Evolutionary conservation across 2,888 invertebrate species (phyloP).

Genomic region (Pandemis heparana): DNA sequence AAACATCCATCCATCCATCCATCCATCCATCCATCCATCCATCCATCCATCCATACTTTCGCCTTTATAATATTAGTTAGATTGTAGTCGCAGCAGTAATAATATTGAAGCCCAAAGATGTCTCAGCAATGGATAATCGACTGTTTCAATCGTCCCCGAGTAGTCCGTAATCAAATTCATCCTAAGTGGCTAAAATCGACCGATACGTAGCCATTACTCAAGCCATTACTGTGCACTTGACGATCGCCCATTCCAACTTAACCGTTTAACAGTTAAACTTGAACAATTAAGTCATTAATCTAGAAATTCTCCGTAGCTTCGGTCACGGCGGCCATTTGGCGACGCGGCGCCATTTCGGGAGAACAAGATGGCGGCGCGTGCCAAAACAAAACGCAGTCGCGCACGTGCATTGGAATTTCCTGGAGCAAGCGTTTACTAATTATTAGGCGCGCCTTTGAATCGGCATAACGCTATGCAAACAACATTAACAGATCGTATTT

Average conservation of each 20-base stretch:
- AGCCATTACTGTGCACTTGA: slow-evolving; percentile 70
- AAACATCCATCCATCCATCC: no score
- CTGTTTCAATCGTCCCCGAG: slow-evolving; percentile 22
- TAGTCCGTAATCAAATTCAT: slow-evolving; percentile 40
- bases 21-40: no score
- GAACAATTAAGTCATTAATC: slow-evolving; percentile 78
- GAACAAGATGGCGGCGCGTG: slow-evolving; percentile 59
- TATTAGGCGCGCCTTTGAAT: slow-evolving; percentile 61
- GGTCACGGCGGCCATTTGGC: slow-evolving; percentile 59
- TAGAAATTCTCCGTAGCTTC: slow-evolving; percentile 64
- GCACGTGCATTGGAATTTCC: slow-evolving; percentile 66
- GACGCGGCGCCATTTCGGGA: slow-evolving; percentile 55
- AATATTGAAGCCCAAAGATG: slow-evolving; percentile 15
- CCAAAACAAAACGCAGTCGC: slow-evolving; percentile 52
- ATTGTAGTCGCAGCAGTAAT: not conserved
- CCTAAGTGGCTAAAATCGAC: slow-evolving; percentile 56
- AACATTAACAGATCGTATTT: slow-evolving; percentile 55
- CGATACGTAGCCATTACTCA: slow-evolving; percentile 66
- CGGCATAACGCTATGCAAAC: slow-evolving; percentile 56
- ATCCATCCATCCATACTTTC: no score
- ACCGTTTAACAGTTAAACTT: slow-evolving; percentile 72
- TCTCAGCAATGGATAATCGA: slow-evolving; percentile 46
- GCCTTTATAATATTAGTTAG: no score
- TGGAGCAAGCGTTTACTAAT: slow-evolving; percentile 64
- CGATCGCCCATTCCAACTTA: slow-evolving; percentile 63